Percentiles rank a stretch among this genome's conserved stretches.
These are phyloP conservation scores for Pollenia amentaria DNA, from an alignment of 2,888 invertebrate species.

Conservation along the genomic window DNA sequence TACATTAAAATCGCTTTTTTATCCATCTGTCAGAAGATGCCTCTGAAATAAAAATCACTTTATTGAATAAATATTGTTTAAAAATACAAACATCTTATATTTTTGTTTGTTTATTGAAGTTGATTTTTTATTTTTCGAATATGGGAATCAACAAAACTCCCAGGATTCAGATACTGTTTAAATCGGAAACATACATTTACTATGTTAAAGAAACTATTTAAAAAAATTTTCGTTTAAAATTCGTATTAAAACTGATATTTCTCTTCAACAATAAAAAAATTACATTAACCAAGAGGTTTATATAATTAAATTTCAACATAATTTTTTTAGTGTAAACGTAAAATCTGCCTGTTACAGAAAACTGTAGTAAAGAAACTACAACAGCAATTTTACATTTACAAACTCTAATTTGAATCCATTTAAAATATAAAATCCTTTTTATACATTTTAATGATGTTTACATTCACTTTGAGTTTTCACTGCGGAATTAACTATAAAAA, in stretches of 20 bases:
- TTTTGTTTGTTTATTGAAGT: conserved; percentile 6
- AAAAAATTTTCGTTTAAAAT: no score
- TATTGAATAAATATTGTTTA: conserved; percentile 62
- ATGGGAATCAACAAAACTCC: conserved; percentile 15
- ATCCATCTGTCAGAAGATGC: conserved; percentile 60
- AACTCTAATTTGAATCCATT: conserved; percentile 67
- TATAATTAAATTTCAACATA: no score
- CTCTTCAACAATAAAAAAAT: no score
- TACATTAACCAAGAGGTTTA: no score
- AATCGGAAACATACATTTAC: background rate
- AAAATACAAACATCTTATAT: conserved; percentile 24
- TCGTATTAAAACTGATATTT: no score
- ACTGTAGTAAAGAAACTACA: background rate
- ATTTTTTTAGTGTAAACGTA: background rate
- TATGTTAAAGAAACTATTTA: no score
- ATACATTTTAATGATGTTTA: conserved; percentile 67
- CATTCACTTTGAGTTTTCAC: conserved; percentile 64
- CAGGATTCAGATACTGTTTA: no score
- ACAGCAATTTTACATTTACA: conserved; percentile 20
- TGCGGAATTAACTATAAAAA: conserved; percentile 63
- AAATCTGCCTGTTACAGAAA: background rate
- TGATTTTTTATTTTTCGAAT: background rate
- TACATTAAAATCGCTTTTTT: conserved; percentile 28
- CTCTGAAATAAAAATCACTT: conserved; percentile 60
- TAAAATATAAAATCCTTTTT: conserved; percentile 58